Percentiles rank a stretch among this genome's conserved stretches.
These are phyloP conservation scores for Hipposideros larvatus DNA, from an alignment of 2,797 vertebrate genomes.

Conservation along the genomic window DNA sequence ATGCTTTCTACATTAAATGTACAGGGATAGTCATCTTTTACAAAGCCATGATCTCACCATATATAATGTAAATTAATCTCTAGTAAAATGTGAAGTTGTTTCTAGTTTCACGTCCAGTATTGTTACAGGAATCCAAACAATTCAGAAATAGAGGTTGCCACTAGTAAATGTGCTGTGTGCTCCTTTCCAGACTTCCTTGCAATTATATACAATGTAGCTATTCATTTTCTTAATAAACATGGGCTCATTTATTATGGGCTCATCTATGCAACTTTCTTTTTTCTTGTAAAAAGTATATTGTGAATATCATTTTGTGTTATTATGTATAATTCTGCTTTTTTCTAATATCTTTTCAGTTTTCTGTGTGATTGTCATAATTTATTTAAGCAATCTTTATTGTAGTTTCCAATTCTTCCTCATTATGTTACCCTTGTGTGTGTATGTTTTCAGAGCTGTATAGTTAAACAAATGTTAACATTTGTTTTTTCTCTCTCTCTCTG, in stretches of 20 bases:
- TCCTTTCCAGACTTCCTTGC: background rate
- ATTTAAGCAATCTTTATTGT: background rate
- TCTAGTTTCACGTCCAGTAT: background rate
- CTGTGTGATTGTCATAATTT: background rate
- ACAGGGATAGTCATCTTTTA: background rate
- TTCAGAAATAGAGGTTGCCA: background rate
- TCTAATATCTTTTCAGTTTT: background rate
- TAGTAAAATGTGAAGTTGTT: background rate
- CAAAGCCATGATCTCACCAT: background rate
- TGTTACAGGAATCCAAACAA: background rate
- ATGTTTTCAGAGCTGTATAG: background rate
- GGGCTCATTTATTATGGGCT: background rate
- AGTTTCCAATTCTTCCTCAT: background rate
- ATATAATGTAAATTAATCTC: background rate
- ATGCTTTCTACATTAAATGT: background rate
- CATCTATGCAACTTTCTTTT: background rate
- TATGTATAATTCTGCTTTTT: background rate
- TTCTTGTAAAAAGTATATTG: background rate
- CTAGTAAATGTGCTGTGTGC: background rate
- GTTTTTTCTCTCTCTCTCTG: background rate
- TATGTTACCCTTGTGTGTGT: background rate
- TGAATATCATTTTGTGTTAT: background rate
- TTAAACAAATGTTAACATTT: background rate
- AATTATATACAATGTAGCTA: background rate
- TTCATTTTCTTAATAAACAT: background rate